A percentile compares a stretch with the other conserved stretches of the same genome.
These are phyloP conservation scores for Achlya flavicornis DNA, from an alignment of 2,888 invertebrate genomes.

Conservation along the genomic window DNA sequence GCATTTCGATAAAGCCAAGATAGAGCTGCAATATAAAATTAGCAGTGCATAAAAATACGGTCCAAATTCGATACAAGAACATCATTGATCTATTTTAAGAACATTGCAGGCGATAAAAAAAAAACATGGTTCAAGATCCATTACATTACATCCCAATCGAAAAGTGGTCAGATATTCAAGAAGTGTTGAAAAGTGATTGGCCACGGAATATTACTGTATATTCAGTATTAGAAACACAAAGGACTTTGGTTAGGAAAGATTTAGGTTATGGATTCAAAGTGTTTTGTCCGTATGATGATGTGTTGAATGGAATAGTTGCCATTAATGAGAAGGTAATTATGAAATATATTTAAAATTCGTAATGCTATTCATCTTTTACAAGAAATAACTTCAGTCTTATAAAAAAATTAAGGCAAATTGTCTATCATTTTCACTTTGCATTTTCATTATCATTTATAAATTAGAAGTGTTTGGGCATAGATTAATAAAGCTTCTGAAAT, in stretches of 20 bases:
- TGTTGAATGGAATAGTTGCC: constrained; percentile 62
- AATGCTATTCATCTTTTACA: no score
- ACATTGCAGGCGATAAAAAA: neutral
- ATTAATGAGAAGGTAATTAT: constrained; percentile 48
- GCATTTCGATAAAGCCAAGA: neutral
- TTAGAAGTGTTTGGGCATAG: no score
- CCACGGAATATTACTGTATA: constrained; percentile 60
- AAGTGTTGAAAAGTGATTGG: constrained; percentile 44
- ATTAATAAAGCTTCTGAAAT: no score
- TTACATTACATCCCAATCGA: constrained; percentile 39
- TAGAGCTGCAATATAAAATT: neutral
- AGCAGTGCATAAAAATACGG: neutral
- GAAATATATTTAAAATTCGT: constrained; percentile 28
- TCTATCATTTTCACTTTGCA: no score
- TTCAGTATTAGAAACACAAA: constrained; percentile 61
- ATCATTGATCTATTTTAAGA: neutral
- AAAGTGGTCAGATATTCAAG: constrained; percentile 48
- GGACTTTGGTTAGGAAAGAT: constrained; percentile 49
- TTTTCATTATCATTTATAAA: no score
- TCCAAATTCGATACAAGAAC: neutral
- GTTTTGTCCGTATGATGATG: constrained; percentile 67
- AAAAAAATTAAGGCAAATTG: no score
- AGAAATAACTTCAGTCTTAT: no score
- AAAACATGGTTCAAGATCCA: constrained; percentile 27
- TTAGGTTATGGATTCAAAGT: constrained; percentile 57